These are phyloP conservation scores for Bugulina stolonifera DNA, from an alignment of 2,888 invertebrate genomes.

Conservation along the genomic window DNA sequence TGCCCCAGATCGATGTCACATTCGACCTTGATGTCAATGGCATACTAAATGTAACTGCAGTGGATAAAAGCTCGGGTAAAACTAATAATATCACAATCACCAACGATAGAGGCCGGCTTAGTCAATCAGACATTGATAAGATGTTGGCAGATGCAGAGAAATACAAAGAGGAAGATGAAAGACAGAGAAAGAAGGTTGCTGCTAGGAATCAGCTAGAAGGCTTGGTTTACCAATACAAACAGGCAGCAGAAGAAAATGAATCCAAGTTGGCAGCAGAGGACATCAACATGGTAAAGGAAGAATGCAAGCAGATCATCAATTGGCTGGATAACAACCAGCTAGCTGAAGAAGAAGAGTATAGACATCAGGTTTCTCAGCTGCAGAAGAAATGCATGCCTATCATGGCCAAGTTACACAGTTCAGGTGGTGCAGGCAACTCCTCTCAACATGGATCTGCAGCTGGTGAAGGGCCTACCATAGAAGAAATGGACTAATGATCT, in stretches of 20 bases:
- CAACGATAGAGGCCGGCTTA: constrained; percentile 77
- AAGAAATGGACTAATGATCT: no score
- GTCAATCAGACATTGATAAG: constrained; percentile 78
- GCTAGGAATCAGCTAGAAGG: constrained; percentile 42
- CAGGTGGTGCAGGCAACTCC: constrained; percentile 61
- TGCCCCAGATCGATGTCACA: constrained; percentile 61
- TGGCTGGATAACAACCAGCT: constrained; percentile 77
- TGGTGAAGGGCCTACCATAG: no score
- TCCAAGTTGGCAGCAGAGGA: constrained; percentile 61
- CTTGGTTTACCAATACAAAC: constrained; percentile 53
- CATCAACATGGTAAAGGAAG: constrained; percentile 60
- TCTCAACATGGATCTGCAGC: no score
- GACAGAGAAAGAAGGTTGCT: constrained; percentile 38
- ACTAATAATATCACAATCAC: constrained; percentile 77
- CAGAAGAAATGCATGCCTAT: constrained; percentile 71
- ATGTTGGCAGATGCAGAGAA: constrained; percentile 54
- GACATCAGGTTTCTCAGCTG: constrained; percentile 68
- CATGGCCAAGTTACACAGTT: constrained; percentile 59
- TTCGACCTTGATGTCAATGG: constrained; percentile 84
- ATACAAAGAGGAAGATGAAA: constrained; percentile 45
- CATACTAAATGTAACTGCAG: constrained; percentile 58
- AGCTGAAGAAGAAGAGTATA: constrained; percentile 72
- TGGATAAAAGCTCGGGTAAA: constrained; percentile 71
- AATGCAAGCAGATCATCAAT: constrained; percentile 60
- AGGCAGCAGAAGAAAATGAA: constrained; percentile 60